These are phyloP conservation scores for Phthorimaea operculella DNA, from an alignment of 1,140 invertebrate genomes.

Conservation along the genomic window DNA sequence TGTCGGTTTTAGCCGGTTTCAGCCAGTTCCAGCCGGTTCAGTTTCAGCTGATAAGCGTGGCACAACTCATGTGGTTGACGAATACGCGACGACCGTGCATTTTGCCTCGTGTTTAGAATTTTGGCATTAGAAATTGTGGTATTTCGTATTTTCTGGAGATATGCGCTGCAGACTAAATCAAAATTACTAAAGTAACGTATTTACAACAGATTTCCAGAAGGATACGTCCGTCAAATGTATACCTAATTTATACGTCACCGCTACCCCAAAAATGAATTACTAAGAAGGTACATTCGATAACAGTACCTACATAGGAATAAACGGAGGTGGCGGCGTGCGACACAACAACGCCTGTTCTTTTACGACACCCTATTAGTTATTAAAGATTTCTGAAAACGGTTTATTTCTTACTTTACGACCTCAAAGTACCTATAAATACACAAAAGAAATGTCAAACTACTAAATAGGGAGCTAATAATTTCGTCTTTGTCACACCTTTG, in stretches of 20 bases:
- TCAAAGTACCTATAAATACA: background rate
- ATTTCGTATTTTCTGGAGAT: no score
- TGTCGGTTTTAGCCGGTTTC: conserved; percentile 23
- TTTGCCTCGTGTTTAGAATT: conserved; percentile 18
- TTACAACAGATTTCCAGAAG: background rate
- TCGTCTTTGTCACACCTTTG: background rate
- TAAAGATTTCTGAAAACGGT: background rate
- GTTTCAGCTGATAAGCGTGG: background rate
- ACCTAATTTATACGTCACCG: no score
- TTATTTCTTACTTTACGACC: background rate
- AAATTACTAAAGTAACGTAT: background rate
- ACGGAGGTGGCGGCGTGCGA: no score
- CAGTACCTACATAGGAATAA: no score
- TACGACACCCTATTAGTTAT: no score
- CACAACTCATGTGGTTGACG: conserved; percentile 5
- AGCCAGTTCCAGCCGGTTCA: conserved; percentile 24
- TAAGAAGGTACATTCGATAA: no score
- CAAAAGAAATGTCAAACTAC: background rate
- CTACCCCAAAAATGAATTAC: no score
- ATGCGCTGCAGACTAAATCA: no score
- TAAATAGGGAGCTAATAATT: background rate
- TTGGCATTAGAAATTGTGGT: conserved; percentile 25
- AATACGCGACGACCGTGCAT: conserved; percentile 31
- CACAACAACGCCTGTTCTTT: no score
- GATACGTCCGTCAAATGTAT: no score